Conservation (phyloP, 2,113 vertebrate species). For the Pogona vitticeps region DNA sequence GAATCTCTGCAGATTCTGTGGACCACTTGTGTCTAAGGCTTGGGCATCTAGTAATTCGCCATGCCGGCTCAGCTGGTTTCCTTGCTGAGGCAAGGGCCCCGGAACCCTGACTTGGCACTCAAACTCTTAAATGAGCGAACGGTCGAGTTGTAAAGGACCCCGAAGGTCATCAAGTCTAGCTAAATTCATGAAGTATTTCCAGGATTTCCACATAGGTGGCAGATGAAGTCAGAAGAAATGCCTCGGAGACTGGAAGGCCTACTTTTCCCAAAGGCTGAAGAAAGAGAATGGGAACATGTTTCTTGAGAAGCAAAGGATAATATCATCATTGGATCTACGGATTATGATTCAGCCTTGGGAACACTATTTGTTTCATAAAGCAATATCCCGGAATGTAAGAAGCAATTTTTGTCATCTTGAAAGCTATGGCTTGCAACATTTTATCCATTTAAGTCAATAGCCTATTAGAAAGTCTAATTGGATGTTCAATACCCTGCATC, state of each 20-base stretch:
- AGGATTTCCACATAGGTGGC: conserved; percentile 59
- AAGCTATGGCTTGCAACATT: conserved; percentile 87
- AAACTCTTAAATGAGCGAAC: too few relatives aligned
- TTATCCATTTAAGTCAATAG: conserved; percentile 96
- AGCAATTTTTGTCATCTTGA: conserved; percentile 85
- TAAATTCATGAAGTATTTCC: conserved; percentile 58
- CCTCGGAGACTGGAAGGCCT: not conserved
- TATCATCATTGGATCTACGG: conserved; percentile 61
- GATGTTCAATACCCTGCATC: conserved; percentile 91
- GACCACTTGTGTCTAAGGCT: too few relatives aligned
- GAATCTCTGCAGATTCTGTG: too few relatives aligned
- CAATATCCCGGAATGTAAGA: conserved; percentile 79
- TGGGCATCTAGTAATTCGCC: too few relatives aligned
- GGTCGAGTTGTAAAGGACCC: too few relatives aligned
- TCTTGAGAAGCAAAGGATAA: conserved; percentile 51
- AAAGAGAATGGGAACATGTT: not conserved
- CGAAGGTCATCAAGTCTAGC: not conserved
- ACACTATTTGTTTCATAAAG: conserved; percentile 70
- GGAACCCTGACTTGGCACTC: too few relatives aligned
- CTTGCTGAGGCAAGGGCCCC: too few relatives aligned
- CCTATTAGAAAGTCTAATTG: conserved; percentile 97
- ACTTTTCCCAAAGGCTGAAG: conserved; percentile 43
- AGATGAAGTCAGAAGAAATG: too few relatives aligned
- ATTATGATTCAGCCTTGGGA: conserved; percentile 67
- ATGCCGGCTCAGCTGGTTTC: too few relatives aligned